phyloP scores from a whole-genome alignment of 2,113 vertebrate species.

The Mirounga angustirostris region DNA sequence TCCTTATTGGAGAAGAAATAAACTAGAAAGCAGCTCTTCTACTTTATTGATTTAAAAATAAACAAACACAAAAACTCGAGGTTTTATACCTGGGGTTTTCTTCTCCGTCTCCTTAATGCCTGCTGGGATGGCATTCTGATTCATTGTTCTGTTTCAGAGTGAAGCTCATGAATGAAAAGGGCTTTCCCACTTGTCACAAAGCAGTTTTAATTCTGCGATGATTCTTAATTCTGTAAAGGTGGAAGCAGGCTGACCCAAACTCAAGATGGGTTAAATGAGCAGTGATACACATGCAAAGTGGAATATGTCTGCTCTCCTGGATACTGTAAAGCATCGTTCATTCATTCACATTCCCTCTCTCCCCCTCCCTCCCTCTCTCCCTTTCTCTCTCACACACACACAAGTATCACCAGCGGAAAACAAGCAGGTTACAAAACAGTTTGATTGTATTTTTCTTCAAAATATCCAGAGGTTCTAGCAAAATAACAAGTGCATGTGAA shows the following conservation, averaged over 20 bases:
- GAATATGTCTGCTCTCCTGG: background rate
- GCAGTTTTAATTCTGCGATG: background rate
- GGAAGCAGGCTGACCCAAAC: background rate
- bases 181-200: background rate
- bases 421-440: background rate
- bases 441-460: background rate
- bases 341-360: background rate
- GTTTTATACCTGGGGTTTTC: background rate
- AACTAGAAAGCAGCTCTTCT: background rate
- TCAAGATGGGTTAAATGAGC: background rate
- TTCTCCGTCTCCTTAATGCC: background rate
- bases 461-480: background rate
- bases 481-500: background rate
- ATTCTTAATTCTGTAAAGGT: background rate
- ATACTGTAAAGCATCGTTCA: background rate
- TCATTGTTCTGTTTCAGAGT: background rate
- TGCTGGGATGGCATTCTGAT: background rate
- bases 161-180: background rate
- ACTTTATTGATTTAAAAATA: background rate
- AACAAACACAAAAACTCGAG: background rate
- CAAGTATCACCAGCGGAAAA: background rate
- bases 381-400: background rate
- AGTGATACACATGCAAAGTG: background rate
- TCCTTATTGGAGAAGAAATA: background rate
- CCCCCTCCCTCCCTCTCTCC: background rate